phyloP scores from a whole-genome alignment of 2,113 vertebrate genomes.

The Grallaria varia region DNA sequence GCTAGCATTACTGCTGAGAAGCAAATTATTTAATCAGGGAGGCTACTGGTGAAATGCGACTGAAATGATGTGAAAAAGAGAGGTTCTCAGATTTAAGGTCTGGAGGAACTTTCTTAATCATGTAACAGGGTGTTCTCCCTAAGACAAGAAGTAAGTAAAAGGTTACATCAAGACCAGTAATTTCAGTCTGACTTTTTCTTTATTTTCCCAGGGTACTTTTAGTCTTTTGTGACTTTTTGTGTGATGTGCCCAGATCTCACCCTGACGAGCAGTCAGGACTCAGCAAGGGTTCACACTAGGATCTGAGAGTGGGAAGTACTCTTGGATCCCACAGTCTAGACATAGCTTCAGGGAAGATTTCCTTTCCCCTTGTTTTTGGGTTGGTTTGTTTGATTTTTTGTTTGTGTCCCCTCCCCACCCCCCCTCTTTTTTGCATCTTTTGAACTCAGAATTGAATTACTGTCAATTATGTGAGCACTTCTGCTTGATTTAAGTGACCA shows the following conservation, averaged over 20 bases:
- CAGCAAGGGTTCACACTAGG: background rate
- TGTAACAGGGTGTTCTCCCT: background rate
- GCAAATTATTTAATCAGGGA: background rate
- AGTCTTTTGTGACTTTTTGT: background rate
- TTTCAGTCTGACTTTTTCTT: background rate
- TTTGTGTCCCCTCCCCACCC: background rate
- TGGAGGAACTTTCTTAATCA: background rate
- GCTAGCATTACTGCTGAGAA: background rate
- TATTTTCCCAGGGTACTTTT: background rate
- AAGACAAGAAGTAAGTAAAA: background rate
- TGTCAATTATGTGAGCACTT: background rate
- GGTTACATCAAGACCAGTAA: background rate
- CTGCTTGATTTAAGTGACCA: background rate
- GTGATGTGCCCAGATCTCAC: background rate
- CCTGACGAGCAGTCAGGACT: background rate
- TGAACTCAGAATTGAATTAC: background rate
- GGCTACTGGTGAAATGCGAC: background rate
- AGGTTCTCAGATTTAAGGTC: background rate
- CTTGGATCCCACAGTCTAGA: constrained; percentile 13
- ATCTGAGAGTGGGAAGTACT: background rate
- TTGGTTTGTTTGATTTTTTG: background rate
- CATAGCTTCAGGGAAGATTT: background rate
- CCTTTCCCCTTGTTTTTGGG: background rate
- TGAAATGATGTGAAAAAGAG: background rate
- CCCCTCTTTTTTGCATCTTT: background rate